phyloP scores from a whole-genome alignment of 1,140 invertebrate species.

The Bombus balteatus region DNA sequence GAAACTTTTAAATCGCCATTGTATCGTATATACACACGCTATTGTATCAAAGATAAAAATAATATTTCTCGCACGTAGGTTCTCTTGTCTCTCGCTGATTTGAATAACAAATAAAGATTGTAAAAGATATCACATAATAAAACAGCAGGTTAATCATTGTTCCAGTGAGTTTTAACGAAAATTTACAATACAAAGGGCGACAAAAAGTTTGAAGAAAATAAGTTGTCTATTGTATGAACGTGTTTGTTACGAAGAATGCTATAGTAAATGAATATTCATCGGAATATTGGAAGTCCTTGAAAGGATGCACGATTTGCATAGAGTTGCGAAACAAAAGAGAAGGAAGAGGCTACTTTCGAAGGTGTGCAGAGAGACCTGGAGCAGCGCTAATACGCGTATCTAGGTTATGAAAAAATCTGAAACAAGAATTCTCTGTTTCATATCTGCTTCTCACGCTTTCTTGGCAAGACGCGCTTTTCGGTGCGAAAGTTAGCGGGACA shows the following conservation, averaged over 20 bases:
- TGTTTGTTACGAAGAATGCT: no score
- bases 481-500: conserved; percentile 40
- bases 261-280: conserved; percentile 21
- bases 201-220: not conserved
- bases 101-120: not conserved
- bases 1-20: no score
- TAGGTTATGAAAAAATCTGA: conserved; percentile 55
- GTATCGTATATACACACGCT: no score
- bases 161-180: not conserved
- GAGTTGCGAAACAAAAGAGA: conserved; percentile 31
- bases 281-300: conserved; percentile 30
- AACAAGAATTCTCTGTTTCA: conserved; percentile 44
- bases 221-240: not conserved
- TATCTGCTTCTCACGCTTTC: conserved; percentile 53
- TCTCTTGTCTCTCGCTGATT: no score
- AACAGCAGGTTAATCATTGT: not conserved
- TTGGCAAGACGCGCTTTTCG: conserved; percentile 42
- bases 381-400: conserved; percentile 20
- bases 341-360: conserved; percentile 14
- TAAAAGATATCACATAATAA: not conserved
- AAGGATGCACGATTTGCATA: conserved; percentile 33
- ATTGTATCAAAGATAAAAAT: no score
- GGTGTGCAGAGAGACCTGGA: not conserved
- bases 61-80: no score
- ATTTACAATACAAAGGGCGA: not conserved